Evolutionary conservation across 2,113 vertebrate species (phyloP), one percentile per base, ranked within the genome.

Genomic region (Antechinus stuartii): DNA sequence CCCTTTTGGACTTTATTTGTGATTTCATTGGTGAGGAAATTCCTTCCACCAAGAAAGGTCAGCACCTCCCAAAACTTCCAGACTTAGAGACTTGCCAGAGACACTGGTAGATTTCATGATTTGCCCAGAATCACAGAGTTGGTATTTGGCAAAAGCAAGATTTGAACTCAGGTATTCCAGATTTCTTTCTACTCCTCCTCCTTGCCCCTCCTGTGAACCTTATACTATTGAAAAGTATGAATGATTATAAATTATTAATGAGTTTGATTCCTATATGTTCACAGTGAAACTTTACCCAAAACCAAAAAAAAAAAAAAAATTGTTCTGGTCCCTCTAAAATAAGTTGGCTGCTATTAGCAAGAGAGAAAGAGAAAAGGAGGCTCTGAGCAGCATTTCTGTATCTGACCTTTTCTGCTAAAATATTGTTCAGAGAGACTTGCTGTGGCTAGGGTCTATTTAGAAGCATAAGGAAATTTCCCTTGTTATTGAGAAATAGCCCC

Each of bases 361-460:
- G 94, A 55, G 54, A 95, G 91, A 91, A 42, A 42, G 50, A 52
- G 95, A 84, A 95, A 96, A 92, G 54, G 90, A 96, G 97, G 96
- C 95, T 96, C 97, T 76, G 94, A 93, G 91, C 57, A 96, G 92
- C 93, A 49, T 94, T 92, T 92, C 1, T 97, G 95, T 96, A 96
- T 95, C 95, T 94, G 97, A 94, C 94, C 94, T 91, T 94, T 94
- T 92, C 92, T 76, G 52, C 23, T 54, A 61, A 94, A 94, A 92
- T 10, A 46, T 61, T 92, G 55, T 53, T 93, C 94, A 93, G 76
- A 92, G 95, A 92, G 53, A 92, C 91, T 19, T 90, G 42, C 95
- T 61, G 42, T 10, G 30, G 46, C 92, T 92, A 8, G 92, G 96
- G 91, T 95, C 91, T 68, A 91, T 94, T 95, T 54, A 89, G 91